Base-by-base conservation (phyloP, 2,888 invertebrate genomes). In the Galerucella calmariensis region DNA sequence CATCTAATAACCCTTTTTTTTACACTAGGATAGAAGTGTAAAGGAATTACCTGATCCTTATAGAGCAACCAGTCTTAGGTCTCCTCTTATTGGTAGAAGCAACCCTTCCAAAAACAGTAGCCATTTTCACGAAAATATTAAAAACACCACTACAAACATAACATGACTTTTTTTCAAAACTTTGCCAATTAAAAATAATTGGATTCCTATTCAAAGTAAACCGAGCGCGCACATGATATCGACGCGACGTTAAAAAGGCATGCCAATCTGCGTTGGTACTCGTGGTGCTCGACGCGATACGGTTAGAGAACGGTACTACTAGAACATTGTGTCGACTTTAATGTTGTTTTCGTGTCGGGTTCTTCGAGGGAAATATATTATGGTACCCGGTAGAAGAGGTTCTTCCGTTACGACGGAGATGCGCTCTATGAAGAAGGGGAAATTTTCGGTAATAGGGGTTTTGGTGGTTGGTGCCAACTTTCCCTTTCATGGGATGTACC, bases 291-390 rank as follows among this genome's bases (percentile, higher is more conserved):
- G 62, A 68, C 69, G 58, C 69, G 72, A 72, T 77, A 78, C 78
- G 78, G 78, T 78, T 77, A 78, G 71, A 72, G 74, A 72, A 78
- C 78, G 78, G 78, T 78, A 78, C 77, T 69, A 76, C 56, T 68
- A 51, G 16, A 62, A 65, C 66, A 71, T 77, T 67, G 65, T 61
- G 69, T 75, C 72, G 65, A 66, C 35, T 69, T 59, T 66, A 67
- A 62, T 35, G 46, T 24, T 63, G 58, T 59, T 58, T 65, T 53
- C 51, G 59, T 68, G 67, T 56, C 75, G 58, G 62, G 73, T 73
- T 67, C 61, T 62, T 27, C 56, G 44, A 69, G 69, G 72, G 68
- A 75, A 75, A 69, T 75, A 65, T 41, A 46, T 35, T 35, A 8
- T 63, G 16, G 63, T 46, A 69, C 68, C 68, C 58, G 73, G 62